phyloP scores from a whole-genome alignment of 2,888 invertebrate genomes.

The Elysia crispata region DNA sequence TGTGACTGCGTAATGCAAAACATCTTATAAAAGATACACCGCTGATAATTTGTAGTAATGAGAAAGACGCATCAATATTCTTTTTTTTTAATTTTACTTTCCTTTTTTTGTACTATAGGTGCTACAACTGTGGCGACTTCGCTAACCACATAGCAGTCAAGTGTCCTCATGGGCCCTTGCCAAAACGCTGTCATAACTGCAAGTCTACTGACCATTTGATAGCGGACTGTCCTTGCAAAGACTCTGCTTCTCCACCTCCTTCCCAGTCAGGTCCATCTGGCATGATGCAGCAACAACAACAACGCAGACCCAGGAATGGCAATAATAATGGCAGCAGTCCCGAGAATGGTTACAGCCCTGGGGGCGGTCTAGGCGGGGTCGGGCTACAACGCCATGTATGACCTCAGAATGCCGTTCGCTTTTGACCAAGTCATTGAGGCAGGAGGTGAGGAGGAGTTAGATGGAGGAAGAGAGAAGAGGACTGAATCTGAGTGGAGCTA shows the following conservation, averaged over 20 bases:
- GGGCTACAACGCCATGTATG: slow-evolving; percentile 46
- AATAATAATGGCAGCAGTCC: slow-evolving; percentile 30
- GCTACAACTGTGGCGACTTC: slow-evolving; percentile 95
- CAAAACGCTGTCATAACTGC: slow-evolving; percentile 93
- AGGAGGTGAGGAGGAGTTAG: not conserved
- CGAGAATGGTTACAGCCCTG: slow-evolving; percentile 51
- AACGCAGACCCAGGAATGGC: slow-evolving; percentile 27
- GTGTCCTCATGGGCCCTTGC: slow-evolving; percentile 91
- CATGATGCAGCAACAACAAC: slow-evolving; percentile 11
- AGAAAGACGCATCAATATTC: not conserved
- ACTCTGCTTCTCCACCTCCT: slow-evolving; percentile 55
- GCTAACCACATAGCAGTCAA: slow-evolving; percentile 94
- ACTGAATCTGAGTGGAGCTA: no score
- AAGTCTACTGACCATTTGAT: slow-evolving; percentile 92
- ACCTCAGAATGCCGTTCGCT: not conserved
- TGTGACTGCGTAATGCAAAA: no score
- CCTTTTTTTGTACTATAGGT: slow-evolving; percentile 80
- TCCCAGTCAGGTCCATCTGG: slow-evolving; percentile 31
- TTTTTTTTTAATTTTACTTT: not conserved
- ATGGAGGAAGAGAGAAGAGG: not conserved
- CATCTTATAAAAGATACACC: no score
- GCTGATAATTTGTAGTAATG: not conserved
- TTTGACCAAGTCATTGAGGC: no score
- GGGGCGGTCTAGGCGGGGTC: slow-evolving; percentile 29
- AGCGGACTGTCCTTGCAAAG: slow-evolving; percentile 87